Evolutionary conservation across 2,797 vertebrate species (phyloP), one percentile per base, ranked within the genome.

Genomic region (Neoniphon sammara): DNA sequence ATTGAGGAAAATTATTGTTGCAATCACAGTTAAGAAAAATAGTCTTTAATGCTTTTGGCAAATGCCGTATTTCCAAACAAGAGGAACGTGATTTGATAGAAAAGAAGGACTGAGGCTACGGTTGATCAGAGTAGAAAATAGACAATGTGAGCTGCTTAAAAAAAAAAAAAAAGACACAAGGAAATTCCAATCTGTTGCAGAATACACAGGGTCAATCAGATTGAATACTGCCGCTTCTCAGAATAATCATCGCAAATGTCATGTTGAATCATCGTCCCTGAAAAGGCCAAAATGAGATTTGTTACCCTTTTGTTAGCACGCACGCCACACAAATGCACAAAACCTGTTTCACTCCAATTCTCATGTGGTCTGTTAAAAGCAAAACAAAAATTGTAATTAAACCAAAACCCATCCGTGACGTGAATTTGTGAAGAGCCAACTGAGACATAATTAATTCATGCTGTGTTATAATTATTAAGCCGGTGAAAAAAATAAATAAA

Each of bases 381-480:
- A 70, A 74, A 82, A 64, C 55, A 79, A 74, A 77, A 67, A 17
- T 31, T 56, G 60, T 42, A 60, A 76, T 82, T 61, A 77, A 63
- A 61, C 44, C 34, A 70, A 83, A 79, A 75, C 11, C 17, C 11
- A 60, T 75, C 39, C 14, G n/a, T 75, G 64, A 70, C 21, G 66
- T 56, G 63, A 60, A 65, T 27, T 39, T 59, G 72, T 80, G 67
- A 21, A 25, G 54, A 74, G 56, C 50, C 15, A 77, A 75, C 12
- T 17, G n/a, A 82, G 70, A 79, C 57, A 66, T 76, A 72, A 78
- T 66, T 75, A 55, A 71, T 85, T 75, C 82, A 88, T 90, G 87
- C 76, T 70, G 53, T 65, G 83, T 49, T 76, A 69, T 84, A 77
- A 76, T 84, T 66, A 71, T 76, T 75, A 73, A 82, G 50, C 31